Evolutionary conservation across 2,888 invertebrate genomes (phyloP).

Genomic region (Rhorus exstirpatorius): DNA sequence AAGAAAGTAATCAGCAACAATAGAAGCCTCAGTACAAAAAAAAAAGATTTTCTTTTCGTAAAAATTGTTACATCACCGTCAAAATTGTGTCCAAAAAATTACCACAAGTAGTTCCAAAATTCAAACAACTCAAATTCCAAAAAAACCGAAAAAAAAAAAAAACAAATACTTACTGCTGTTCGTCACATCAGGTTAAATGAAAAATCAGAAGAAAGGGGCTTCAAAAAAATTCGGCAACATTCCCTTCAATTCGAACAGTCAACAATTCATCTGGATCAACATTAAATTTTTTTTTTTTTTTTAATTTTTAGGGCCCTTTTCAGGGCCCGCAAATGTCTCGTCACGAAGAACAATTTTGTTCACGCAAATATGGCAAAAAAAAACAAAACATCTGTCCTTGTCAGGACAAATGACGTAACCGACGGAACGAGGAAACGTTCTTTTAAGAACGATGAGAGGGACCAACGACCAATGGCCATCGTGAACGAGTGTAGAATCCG

Average conservation of each 20-base stretch:
- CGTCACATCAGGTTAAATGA: not conserved
- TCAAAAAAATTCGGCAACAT: slow-evolving; percentile 32
- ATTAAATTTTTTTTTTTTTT: slow-evolving; percentile 45
- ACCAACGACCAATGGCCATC: too few relatives aligned
- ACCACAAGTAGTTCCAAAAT: slow-evolving; percentile 3
- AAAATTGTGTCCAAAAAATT: slow-evolving; percentile 2
- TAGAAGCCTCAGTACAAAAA: slow-evolving; percentile 16
- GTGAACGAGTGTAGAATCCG: too few relatives aligned
- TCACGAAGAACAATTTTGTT: slow-evolving; percentile 71
- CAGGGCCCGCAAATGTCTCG: slow-evolving; percentile 82
- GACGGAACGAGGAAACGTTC: slow-evolving; percentile 48
- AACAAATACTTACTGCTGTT: not conserved
- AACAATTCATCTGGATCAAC: slow-evolving; percentile 44
- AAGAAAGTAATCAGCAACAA: slow-evolving; percentile 39
- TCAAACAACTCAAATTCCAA: not conserved
- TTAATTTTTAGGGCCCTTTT: slow-evolving; percentile 80
- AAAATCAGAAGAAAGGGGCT: slow-evolving; percentile 16
- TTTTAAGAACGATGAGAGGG: slow-evolving; percentile 57
- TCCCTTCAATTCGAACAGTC: slow-evolving; percentile 24
- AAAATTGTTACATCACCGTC: not conserved
- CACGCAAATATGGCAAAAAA: slow-evolving; percentile 31
- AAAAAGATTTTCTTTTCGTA: slow-evolving; percentile 23
- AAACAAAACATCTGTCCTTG: slow-evolving; percentile 72
- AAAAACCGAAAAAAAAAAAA: slow-evolving; percentile 2
- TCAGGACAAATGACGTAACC: slow-evolving; percentile 66